phyloP scores from a whole-genome alignment of 2,113 vertebrate species.

The Bubo scandiacus region DNA sequence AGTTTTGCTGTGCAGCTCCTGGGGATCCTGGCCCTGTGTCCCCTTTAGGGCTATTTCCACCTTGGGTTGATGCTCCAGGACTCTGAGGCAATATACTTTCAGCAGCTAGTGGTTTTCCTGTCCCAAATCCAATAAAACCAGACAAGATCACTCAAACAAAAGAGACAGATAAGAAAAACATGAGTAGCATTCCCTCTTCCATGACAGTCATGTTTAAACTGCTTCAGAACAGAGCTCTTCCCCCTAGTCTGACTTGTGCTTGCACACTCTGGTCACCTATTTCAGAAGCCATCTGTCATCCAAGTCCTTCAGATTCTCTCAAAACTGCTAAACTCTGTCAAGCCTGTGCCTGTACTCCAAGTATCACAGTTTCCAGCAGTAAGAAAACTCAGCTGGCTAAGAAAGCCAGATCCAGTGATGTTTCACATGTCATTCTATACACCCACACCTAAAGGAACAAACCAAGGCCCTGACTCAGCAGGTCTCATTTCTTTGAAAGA shows the following conservation, averaged over 20 bases:
- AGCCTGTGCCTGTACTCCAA: background rate
- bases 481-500: background rate
- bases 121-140: background rate
- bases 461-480: background rate
- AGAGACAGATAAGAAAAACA: background rate
- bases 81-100: background rate
- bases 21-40: background rate
- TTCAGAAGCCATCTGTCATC: background rate
- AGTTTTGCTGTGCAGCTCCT: background rate
- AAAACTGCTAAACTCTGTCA: background rate
- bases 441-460: background rate
- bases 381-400: background rate
- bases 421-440: background rate
- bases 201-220: background rate
- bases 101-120: conserved; percentile 31
- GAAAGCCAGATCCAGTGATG: background rate
- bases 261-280: background rate
- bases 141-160: background rate
- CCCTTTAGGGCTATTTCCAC: background rate
- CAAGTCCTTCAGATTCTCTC: background rate
- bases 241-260: fast-evolving
- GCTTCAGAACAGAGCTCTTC: background rate
- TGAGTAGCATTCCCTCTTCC: background rate
- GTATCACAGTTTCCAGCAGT: background rate
- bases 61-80: background rate